A percentile compares a stretch with the other conserved stretches of the same genome.
Conservation (phyloP, 2,797 vertebrate species). For the Podarcis siculus region DNA sequence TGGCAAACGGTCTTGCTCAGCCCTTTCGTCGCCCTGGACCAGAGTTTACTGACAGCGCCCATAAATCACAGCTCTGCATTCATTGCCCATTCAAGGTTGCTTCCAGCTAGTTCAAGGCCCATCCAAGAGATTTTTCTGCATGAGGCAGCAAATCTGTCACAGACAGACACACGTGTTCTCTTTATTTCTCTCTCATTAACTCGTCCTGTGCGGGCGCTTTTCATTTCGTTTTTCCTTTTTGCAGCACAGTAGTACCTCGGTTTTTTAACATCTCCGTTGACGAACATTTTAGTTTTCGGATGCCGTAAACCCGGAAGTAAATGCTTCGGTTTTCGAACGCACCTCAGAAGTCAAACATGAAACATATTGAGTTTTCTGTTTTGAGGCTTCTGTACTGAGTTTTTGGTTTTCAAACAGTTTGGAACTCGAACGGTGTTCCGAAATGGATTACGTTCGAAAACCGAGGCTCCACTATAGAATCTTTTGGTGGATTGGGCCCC, state of each 20-base stretch:
- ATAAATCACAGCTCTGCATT: conserved; percentile 11
- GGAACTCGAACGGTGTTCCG: no score
- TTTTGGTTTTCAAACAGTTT: no score
- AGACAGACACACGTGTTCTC: not conserved
- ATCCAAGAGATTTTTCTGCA: not conserved
- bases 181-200: not conserved
- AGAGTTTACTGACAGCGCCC: not conserved
- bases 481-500: not conserved
- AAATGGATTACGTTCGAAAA: no score
- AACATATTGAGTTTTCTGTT: no score
- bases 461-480: no score
- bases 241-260: no score
- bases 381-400: no score
- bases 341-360: no score
- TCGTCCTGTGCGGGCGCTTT: not conserved
- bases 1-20: not conserved
- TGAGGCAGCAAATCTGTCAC: not conserved
- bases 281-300: no score
- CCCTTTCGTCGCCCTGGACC: not conserved
- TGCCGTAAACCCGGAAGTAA: no score
- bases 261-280: no score
- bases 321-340: no score
- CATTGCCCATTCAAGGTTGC: conserved; percentile 32
- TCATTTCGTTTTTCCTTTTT: not conserved
- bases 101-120: not conserved